Evolutionary conservation across 2,797 vertebrate genomes (phyloP), one percentile per base, ranked within the genome.

Genomic region (Nothura maculosa): DNA sequence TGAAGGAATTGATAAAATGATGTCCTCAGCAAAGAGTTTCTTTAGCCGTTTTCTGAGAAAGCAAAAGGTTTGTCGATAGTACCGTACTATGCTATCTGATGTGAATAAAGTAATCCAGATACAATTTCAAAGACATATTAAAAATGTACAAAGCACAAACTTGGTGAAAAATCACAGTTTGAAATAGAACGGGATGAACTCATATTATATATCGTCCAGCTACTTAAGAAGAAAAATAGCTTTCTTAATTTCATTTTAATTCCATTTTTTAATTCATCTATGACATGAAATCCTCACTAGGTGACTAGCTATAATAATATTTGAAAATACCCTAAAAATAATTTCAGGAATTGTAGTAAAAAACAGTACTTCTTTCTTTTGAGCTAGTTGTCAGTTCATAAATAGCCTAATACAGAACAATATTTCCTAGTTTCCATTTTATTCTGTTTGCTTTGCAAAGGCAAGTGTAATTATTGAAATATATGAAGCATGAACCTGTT

Each of bases 311-410:
- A n/a, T 55, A 24, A 38, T 43, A 19, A 27, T 60, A 22, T 20
- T 92, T 92, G 81, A 40, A 94, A 76, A 85, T 90, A 55, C 40
- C 66, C 60, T 45, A 40, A 83, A 67, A 69, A 67, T 50, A 58
- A 60, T 70, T 87, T 10, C 28, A 80, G 57, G 40, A 84, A 42
- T 20, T 60, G 32, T 54, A 32, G 42, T 30, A 34, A 7, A 34
- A 67, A 66, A 81, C 54, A 76, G 38, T 84, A 70, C 38, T 38
- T 89, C 58, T 80, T 95, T 77, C 64, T 92, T 95, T 58, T 86
- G 36, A 94, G 52, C 34, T 81, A 40, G 43, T 6, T 93, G 61
- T 43, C 30, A 64, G 7, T 75, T 84, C 38, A 58, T 87, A 38
- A 68, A 42, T 52, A 91, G 28, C 13, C 2, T 74, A 90, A 60